Evolutionary conservation across 2,888 invertebrate genomes (phyloP).

Genomic region (Chymomyza fuscimana): DNA sequence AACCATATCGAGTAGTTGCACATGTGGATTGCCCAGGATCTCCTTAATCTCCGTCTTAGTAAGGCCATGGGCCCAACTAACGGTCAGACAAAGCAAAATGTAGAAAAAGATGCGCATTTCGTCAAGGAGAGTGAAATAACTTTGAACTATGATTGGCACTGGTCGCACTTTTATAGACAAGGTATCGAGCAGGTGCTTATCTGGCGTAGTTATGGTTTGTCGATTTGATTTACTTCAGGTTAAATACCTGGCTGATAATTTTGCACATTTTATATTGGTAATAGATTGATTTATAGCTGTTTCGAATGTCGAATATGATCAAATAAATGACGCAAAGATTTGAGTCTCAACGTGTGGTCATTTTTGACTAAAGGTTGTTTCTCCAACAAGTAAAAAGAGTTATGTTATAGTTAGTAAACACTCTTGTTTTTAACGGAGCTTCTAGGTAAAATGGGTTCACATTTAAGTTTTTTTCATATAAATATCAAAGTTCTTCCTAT

Average conservation of each 20-base stretch:
- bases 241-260: constrained; percentile 28
- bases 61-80: neutral
- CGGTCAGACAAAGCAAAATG: constrained; percentile 20
- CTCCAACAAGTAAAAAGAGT: no score
- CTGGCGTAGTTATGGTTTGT: constrained; percentile 5
- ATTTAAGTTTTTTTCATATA: no score
- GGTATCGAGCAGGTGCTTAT: constrained; percentile 18
- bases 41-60: neutral
- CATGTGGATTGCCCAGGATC: constrained; percentile 2
- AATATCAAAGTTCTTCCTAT: no score
- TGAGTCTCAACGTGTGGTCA: neutral
- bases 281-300: neutral
- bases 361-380: no score
- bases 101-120: constrained; percentile 34
- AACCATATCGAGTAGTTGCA: constrained; percentile 35
- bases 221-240: constrained; percentile 34
- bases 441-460: no score
- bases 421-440: no score
- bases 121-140: neutral
- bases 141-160: neutral
- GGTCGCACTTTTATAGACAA: neutral
- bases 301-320: neutral
- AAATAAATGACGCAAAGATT: no score
- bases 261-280: neutral
- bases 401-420: no score